Evolutionary conservation across 2,113 vertebrate species (phyloP), one percentile per base, ranked within the genome.

Genomic region (Haemorhous mexicanus): DNA sequence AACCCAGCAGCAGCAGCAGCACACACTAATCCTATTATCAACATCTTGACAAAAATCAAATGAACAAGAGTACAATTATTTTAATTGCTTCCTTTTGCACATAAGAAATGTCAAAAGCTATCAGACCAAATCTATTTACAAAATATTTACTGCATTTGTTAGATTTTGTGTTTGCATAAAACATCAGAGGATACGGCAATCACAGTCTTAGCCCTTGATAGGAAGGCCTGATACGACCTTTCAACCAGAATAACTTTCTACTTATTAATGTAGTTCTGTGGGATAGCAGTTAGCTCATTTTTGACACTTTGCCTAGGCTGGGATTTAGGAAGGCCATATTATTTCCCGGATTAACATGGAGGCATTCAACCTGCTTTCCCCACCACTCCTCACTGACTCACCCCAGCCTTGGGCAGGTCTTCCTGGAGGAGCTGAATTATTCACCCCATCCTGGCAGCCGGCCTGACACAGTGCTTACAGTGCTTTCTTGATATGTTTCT

Each of bases 71-170:
- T 52, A 72, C 90, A 97, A 94, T 95, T 90, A 70, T 92, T 96
- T 97, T 96, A 97, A 97, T 96, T 93, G 41, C 95, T 95, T 95
- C 93, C 89, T 94, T 87, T 77, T 80, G 46, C 90, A 87, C 75
- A 70, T 62, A 89, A 89, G 46, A 32, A 53, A 83, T 50, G 88
- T 84, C 93, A 92, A 90, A 92, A 92, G 47, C 64, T 90, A 73
- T 96, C 90, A 96, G 37, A 69, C 69, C 53, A 84, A 84, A 82
- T 62, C 33, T 94, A 75, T 95, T 94, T 94, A 78, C 93, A 75
- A 96, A 97, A 97, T 89, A 89, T 90, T 92, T 84, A 59, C 43
- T 84, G 56, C 78, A 74, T 47, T 90, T 32, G 7, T 72, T 72
- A 78, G 61, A 49, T 75, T 89, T 72, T 37, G 33, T 52, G 68